Evolutionary conservation across 35 echinoderm and acorn worm species (phyloP).

Genomic region (Diadema setosum): DNA sequence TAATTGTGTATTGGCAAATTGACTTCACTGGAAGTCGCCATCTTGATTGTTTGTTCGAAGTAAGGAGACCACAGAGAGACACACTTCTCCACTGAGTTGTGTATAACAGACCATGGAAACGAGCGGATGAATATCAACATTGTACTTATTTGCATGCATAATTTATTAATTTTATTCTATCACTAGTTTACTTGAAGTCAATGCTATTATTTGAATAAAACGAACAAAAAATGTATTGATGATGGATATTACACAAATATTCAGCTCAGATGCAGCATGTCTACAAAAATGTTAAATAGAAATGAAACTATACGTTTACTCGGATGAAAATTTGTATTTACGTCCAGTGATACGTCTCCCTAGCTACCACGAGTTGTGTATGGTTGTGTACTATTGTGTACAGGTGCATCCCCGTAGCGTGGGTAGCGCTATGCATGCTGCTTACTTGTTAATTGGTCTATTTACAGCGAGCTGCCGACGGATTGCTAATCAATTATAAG

Average conservation of each 20-base stretch:
- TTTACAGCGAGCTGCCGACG: not conserved
- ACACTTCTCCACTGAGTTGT: not conserved
- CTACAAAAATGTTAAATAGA: too few species aligned
- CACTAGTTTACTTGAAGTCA: too few species aligned
- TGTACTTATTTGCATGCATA: not conserved
- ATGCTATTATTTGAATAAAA: too few species aligned
- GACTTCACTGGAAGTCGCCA: conserved; percentile 41
- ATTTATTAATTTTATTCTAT: not conserved
- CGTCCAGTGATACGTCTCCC: not conserved
- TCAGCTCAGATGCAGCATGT: too few species aligned
- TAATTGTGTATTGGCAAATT: conserved; percentile 71
- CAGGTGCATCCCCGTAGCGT: not conserved
- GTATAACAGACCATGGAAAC: not conserved
- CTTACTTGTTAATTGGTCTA: not conserved
- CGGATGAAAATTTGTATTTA: not conserved
- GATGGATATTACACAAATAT: too few species aligned
- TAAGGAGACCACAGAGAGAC: not conserved
- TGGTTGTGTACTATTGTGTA: not conserved
- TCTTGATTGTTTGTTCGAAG: conserved; percentile 58
- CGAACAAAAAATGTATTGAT: too few species aligned
- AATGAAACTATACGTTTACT: too few species aligned
- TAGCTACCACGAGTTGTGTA: conserved; percentile 13
- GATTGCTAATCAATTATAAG: too few species aligned
- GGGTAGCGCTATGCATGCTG: not conserved
- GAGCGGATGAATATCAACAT: not conserved